phyloP scores from a whole-genome alignment of 1,140 invertebrate species.

The Tachypleus tridentatus region DNA sequence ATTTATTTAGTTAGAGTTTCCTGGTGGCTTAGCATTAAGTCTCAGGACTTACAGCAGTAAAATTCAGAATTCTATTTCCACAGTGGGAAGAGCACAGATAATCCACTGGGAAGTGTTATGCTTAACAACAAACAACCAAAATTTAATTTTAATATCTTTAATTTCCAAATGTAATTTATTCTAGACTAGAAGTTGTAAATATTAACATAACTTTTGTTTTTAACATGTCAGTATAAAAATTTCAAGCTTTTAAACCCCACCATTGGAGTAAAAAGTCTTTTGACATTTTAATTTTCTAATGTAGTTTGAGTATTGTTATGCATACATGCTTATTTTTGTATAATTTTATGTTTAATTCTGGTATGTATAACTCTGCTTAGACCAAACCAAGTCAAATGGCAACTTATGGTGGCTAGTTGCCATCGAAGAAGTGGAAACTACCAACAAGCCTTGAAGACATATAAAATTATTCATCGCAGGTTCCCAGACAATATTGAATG shows the following conservation, averaged over 20 bases:
- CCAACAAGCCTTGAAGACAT: constrained; percentile 63
- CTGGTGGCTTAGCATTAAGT: too few species aligned
- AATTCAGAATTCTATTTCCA: too few species aligned
- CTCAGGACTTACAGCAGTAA: too few species aligned
- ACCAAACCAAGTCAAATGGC: constrained; percentile 71
- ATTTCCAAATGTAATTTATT: too few species aligned
- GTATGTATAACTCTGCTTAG: constrained; percentile 21
- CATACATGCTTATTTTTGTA: background rate
- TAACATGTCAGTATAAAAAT: too few species aligned
- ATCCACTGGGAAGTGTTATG: too few species aligned
- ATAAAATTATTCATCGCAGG: constrained; percentile 58
- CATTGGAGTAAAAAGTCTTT: constrained; percentile 2
- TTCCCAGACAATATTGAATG: constrained; percentile 81
- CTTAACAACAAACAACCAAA: too few species aligned
- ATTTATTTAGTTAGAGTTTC: too few species aligned
- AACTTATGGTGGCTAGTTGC: constrained; percentile 70
- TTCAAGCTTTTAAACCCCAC: background rate
- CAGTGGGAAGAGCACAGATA: too few species aligned
- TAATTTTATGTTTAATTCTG: background rate
- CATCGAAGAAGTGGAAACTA: constrained; percentile 69
- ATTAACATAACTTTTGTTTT: too few species aligned
- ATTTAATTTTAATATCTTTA: too few species aligned
- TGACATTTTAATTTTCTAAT: background rate
- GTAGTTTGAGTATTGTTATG: background rate
- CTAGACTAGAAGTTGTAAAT: too few species aligned